Percentiles rank a stretch among this genome's conserved stretches.
Conservation (phyloP, 2,888 invertebrate genomes). For the Seira musarum region DNA sequence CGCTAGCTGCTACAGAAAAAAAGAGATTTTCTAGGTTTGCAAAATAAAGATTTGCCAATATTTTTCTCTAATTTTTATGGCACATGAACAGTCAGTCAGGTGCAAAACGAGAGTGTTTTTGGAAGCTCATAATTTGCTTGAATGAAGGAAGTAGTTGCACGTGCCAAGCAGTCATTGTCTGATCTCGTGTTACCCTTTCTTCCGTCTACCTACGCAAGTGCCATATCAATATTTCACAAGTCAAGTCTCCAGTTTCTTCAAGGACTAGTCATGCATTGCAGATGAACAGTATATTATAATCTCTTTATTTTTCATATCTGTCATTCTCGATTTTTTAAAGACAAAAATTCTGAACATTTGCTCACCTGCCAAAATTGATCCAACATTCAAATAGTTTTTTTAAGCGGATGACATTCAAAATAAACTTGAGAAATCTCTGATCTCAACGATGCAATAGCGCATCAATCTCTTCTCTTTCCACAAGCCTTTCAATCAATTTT, state of each 20-base stretch:
- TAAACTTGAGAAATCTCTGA: background rate
- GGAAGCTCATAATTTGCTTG: background rate
- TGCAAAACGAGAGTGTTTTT: background rate
- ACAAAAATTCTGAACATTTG: no score
- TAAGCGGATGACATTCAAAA: background rate
- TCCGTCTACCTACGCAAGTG: background rate
- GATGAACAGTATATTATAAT: no score
- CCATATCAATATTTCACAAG: background rate
- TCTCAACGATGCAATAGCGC: background rate
- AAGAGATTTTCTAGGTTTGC: background rate
- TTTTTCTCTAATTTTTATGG: background rate
- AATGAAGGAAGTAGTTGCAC: conserved; percentile 38
- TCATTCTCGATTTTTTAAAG: no score
- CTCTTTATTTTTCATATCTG: no score
- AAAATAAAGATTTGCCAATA: background rate
- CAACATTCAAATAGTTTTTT: conserved; percentile 48
- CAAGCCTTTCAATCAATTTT: conserved; percentile 29
- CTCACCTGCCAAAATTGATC: conserved; percentile 59
- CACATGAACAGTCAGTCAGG: background rate
- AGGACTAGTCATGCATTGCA: no score
- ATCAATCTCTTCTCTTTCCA: background rate
- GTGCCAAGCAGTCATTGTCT: conserved; percentile 30
- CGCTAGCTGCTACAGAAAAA: background rate
- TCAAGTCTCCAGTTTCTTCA: no score
- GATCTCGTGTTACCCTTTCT: conserved; percentile 30